These are phyloP conservation scores for Neoitamus cyanurus DNA, from an alignment of 2,888 invertebrate species.

Conservation along the genomic window DNA sequence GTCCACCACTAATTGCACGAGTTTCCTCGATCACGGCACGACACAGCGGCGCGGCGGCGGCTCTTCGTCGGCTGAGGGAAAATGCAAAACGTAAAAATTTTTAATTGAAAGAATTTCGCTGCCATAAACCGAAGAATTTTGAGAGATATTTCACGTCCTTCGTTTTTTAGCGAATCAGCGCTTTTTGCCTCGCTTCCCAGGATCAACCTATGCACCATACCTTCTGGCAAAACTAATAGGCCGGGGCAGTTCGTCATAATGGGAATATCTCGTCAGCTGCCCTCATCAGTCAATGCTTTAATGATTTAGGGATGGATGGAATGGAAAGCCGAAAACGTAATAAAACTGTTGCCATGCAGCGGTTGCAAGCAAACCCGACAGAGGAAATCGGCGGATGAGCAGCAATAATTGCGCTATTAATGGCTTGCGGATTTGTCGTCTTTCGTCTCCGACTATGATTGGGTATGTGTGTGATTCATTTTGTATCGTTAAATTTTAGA, in stretches of 20 bases:
- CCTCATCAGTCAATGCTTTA: neutral
- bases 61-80: no score
- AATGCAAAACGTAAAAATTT: neutral
- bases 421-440: neutral
- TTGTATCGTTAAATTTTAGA: neutral
- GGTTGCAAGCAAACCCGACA: neutral
- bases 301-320: neutral
- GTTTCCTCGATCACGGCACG: no score
- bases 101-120: neutral
- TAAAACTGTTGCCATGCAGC: neutral
- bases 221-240: neutral
- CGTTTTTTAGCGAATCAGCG: neutral
- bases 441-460: neutral
- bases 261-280: neutral
- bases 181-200: neutral
- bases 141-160: neutral
- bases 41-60: no score
- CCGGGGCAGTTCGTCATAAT: neutral
- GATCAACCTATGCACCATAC: neutral
- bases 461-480: neutral
- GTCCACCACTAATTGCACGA: neutral
- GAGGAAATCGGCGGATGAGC: neutral
- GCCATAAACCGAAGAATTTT: neutral
- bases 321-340: neutral
- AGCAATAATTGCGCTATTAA: neutral